phyloP scores from a whole-genome alignment of 1,140 invertebrate species.

The Saccostrea cuccullata region DNA sequence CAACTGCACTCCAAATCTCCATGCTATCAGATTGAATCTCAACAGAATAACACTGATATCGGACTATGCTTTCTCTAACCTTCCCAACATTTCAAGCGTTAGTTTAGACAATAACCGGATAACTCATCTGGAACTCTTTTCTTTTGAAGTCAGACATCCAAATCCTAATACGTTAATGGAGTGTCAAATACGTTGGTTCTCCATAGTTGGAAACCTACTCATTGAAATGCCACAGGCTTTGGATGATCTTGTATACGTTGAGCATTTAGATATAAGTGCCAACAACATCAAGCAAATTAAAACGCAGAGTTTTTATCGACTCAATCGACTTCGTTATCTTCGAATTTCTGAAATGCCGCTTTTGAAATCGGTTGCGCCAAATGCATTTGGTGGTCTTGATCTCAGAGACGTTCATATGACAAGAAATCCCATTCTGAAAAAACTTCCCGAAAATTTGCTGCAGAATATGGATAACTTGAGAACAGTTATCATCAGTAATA shows the following conservation, averaged over 20 bases:
- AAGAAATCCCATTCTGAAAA: background rate
- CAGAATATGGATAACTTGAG: background rate
- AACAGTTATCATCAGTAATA: background rate
- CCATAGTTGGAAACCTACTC: background rate
- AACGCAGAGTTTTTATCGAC: background rate
- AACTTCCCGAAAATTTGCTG: background rate
- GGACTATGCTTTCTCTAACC: background rate
- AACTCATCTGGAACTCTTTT: background rate
- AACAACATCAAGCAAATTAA: background rate
- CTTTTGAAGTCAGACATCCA: background rate
- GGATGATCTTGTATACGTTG: background rate
- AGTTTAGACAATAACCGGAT: background rate
- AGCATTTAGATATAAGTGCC: background rate
- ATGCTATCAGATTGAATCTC: background rate
- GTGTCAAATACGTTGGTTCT: background rate
- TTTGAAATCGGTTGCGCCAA: background rate
- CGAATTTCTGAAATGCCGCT: conserved; percentile 23
- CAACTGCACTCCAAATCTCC: conserved; percentile 19
- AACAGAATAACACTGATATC: background rate
- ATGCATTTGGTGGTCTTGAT: background rate
- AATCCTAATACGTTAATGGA: background rate
- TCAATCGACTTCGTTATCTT: background rate
- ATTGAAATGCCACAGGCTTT: background rate
- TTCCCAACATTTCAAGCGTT: background rate
- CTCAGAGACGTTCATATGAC: background rate